Evolutionary conservation across 2,797 vertebrate genomes (phyloP), one percentile per base, ranked within the genome.

Genomic region (Sternarchorhynchus goeldii): DNA sequence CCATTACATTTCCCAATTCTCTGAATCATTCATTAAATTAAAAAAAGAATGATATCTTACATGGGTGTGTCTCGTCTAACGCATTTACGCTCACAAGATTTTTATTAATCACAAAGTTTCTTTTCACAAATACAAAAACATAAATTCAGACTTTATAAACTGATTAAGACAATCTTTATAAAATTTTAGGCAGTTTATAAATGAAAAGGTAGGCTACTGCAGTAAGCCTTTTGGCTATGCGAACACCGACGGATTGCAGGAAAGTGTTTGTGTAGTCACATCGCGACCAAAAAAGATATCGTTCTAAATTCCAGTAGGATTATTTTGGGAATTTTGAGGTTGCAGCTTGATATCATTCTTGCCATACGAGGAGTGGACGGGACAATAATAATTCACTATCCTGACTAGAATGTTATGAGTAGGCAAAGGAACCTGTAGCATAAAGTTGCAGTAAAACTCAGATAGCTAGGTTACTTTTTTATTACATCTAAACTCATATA

Each of bases 321-420:
- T 81, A 71, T 81, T 81, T 76, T 53, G 34, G 79, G 73, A 65
- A 34, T 36, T 81, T 76, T 76, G 29, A 65, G 41, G 34, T 56
- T 57, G 50, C 53, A 75, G 75, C 78, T 71, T 71, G 79, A 76
- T 76, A 59, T 65, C 67, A 62, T 71, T 59, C 73, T 10, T 36
- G 32, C 29, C 21, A 59, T 18, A 55, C 21, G 73, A 71, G 12
- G 67, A 76, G 59, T 57, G 36, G 45, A 32, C 32, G 45, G 73
- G 72, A 80, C 45, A 25, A 71, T 58, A 20, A 70, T 56, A 5
- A 64, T 62, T 59, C 32, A 50, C 18, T 36, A 6, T 16, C 21
- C 7, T 56, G 64, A 8, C 18, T 14, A 5, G 12, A 50, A 12
- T 67, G 10, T 67, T 67, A 21, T 3, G 20, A 8, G 10, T 67